Conservation (phyloP, 2,797 vertebrate genomes). For the Tauraco hartlaubi region DNA sequence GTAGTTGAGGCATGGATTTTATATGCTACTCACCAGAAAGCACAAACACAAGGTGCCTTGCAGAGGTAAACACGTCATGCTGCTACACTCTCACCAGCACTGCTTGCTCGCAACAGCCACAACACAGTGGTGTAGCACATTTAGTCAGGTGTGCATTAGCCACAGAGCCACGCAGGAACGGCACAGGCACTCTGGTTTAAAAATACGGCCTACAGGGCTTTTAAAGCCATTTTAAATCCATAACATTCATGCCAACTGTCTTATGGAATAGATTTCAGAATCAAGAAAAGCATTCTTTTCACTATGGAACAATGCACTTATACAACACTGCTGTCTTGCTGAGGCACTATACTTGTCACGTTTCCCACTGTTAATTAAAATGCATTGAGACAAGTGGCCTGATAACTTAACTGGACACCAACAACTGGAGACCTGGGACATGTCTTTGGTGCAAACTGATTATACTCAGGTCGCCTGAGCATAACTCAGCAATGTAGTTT, state of each 20-base stretch:
- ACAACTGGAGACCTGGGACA: fast-evolving
- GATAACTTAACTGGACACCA: background rate
- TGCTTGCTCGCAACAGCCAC: background rate
- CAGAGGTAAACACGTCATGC: background rate
- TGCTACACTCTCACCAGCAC: background rate
- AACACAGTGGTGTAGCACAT: background rate
- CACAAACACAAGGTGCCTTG: background rate
- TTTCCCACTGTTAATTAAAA: background rate
- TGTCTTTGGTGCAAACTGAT: background rate
- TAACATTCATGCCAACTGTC: background rate
- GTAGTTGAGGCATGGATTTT: background rate
- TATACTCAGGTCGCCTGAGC: background rate
- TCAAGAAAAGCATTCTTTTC: background rate
- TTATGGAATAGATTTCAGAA: background rate
- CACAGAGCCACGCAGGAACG: background rate
- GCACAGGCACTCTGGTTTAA: background rate
- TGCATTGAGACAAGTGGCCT: background rate
- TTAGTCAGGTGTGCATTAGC: background rate
- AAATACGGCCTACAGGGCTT: background rate
- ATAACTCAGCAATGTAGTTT: background rate
- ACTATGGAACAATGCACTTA: background rate
- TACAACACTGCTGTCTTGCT: background rate
- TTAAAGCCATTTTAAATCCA: background rate
- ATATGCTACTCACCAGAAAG: no score
- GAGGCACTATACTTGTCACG: no score